Percentiles rank a stretch among this genome's conserved stretches.
phyloP scores from a whole-genome alignment of 2,888 invertebrate genomes.

The Habrosyne pyritoides region DNA sequence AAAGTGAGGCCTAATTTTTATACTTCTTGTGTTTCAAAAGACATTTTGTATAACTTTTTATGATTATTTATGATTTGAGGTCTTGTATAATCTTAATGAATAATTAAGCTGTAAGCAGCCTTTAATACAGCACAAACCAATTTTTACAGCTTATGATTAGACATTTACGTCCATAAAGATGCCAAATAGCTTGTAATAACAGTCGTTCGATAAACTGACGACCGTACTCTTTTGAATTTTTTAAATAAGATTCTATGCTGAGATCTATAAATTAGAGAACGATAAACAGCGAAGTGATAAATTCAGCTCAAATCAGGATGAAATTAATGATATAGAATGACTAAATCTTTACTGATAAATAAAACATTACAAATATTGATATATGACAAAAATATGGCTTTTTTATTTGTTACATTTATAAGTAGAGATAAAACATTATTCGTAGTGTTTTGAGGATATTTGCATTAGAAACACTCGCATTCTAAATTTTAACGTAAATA shows the following conservation, averaged over 20 bases:
- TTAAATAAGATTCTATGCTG: constrained; percentile 40
- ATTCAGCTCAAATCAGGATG: constrained; percentile 25
- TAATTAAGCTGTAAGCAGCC: constrained; percentile 30
- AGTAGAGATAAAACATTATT: constrained; percentile 50
- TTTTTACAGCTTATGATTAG: constrained; percentile 57
- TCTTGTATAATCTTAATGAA: constrained; percentile 24
- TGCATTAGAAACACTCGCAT: constrained; percentile 58
- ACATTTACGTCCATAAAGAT: constrained; percentile 78
- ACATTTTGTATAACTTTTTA: constrained; percentile 51
- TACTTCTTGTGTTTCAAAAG: constrained; percentile 52
- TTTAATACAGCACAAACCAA: constrained; percentile 58
- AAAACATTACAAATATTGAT: constrained; percentile 50
- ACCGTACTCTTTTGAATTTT: constrained; percentile 47
- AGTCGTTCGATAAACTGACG: constrained; percentile 40
- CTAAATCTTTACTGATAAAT: constrained; percentile 60
- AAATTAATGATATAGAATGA: constrained; percentile 6
- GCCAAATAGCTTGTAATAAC: constrained; percentile 79
- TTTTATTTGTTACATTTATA: constrained; percentile 54
- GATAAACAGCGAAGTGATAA: constrained; percentile 28
- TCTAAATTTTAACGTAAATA: constrained; percentile 67
- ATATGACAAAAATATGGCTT: constrained; percentile 37
- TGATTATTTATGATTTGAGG: constrained; percentile 41
- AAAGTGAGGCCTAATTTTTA: constrained; percentile 75
- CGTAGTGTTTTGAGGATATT: constrained; percentile 53
- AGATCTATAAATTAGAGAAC: constrained; percentile 43